phyloP scores from a whole-genome alignment of 30 jellyfish, hydroid and myxozoan genomes.

The Cassiopea andromeda region DNA sequence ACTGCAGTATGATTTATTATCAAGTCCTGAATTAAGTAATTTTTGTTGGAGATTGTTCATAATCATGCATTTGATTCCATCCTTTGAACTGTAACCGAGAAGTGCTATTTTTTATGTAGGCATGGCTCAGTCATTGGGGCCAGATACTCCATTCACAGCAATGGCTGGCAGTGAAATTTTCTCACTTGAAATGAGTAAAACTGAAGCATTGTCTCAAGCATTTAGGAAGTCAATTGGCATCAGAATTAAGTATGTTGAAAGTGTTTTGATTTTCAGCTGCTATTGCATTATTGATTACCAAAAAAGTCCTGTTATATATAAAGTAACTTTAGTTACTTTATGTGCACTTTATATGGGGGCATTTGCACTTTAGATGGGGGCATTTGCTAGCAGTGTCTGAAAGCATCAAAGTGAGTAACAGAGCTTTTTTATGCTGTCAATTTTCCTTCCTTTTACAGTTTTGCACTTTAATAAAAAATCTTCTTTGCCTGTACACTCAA shows the following conservation, averaged over 20 bases:
- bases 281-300: neutral
- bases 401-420: too few relatives aligned
- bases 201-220: slow-evolving; percentile 99
- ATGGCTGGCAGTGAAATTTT: slow-evolving; percentile 98
- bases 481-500: too few relatives aligned
- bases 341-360: too few relatives aligned
- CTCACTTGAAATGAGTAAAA: slow-evolving; percentile 99
- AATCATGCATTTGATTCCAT: neutral
- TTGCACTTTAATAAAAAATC: too few relatives aligned
- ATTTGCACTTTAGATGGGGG: too few relatives aligned
- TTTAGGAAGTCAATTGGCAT: slow-evolving; percentile 98
- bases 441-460: too few relatives aligned
- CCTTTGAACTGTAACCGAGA: neutral
- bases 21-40: too few relatives aligned
- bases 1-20: too few relatives aligned
- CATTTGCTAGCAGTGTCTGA: too few relatives aligned
- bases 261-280: neutral
- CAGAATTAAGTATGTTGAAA: slow-evolving; percentile 83
- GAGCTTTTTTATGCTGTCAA: too few relatives aligned
- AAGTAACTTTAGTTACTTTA: too few relatives aligned
- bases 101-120: slow-evolving; percentile 48
- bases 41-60: neutral
- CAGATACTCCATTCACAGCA: slow-evolving; percentile 98
- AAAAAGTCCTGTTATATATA: too few relatives aligned
- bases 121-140: slow-evolving; percentile 96